Base-by-base conservation (phyloP, 92 coral and sea anemone species). In the Nematostella vectensis region DNA sequence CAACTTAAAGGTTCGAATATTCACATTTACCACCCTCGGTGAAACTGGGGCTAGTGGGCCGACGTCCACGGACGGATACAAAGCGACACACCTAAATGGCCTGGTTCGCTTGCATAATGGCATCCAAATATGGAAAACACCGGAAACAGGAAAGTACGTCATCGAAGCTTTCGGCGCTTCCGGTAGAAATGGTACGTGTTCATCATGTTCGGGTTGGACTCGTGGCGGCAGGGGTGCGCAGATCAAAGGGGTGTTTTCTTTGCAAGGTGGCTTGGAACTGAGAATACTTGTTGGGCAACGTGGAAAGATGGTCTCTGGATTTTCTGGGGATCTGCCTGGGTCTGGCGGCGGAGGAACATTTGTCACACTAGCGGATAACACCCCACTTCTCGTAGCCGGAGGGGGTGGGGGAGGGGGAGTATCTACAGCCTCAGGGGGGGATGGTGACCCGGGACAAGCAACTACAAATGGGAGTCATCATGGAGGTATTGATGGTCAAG, bases 371-470 rank as follows among this genome's bases (percentile, higher is more conserved):
- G 42, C 42, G 42, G 42, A 36, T 36, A 15, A 36, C 15, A 36
- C 42, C 15, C 42, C 42, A 8, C 42, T 36, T 15, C 8, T 36
- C 15, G 15, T 36, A 8, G 42, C 42, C 42, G 42, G 42, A 8
- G 42, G 42, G 42, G 42, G 42, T 8, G 42, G 42, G 42, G 42
- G 42, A 36, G 42, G 42, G 15, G 42, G 42, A 36, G 15, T 36
- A 8, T 36, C 42, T 8, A 8, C 42, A 15, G 9, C 42, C 15
- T 8, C 9, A 36, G 15, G 42, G 9, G 15, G 15, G 15, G 8
- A 36, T 15, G 42, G 42, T 8, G 42, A 36, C 15, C 42, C 42
- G 42, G 42, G 42, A 8, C 42, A 36, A 36, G 42, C 8, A 8
- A 8, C 42, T 36, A 36, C 8, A 8, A 36, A 36, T 36, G 42